Base-by-base conservation (phyloP, 1,140 invertebrate species). In the Dryas iulia region DNA sequence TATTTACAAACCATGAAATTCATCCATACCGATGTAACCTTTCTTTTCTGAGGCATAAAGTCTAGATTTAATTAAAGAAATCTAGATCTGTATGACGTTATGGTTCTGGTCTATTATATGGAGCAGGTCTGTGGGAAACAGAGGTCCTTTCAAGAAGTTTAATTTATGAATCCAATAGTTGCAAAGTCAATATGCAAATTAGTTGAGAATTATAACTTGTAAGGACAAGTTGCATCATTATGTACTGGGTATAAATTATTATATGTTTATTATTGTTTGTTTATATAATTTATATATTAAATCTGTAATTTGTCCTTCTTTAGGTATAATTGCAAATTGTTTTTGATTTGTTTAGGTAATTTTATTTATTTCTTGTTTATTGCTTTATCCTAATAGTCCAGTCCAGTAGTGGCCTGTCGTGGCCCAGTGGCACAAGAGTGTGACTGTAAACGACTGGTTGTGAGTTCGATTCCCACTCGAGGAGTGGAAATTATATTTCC, bases 121-220 rank as follows among this genome's bases (percentile, higher is more conserved):
- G 62, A 64, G 53, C 62, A 64, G 53, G 30, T 68, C 59, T 83
- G 84, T 84, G 84, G 84, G 84, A 86, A 78, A 79, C 75, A 56
- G 59, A 74, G 76, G 81, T 81, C 82, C 82, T 86, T 86, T 84
- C 82, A 74, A 84, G 78, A 72, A 30, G 54, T 66, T 72, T 78
- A 74, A 78, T 79, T 80, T 83, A 81, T 79, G 66, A 63, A 65
- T 66, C 58, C 35, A 61, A 65, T 52, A 61, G 52, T 28, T 23
- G 23, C 23, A 69, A 76, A 74, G 54, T 73, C 67, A 67, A 69
- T 72, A 73, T 71, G 68, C 61, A 71, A 71, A 76, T 69, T 66
- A 57, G 52, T 56, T 47, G 25, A 25, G 18, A 68, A 33, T 68
- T 58, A 56, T 59, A 59, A 26, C 57, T 30, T 33, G 14, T 58